Evolutionary conservation across 2,113 vertebrate species (phyloP), one percentile per base, ranked within the genome.

Genomic region (Ranitomeya variabilis): DNA sequence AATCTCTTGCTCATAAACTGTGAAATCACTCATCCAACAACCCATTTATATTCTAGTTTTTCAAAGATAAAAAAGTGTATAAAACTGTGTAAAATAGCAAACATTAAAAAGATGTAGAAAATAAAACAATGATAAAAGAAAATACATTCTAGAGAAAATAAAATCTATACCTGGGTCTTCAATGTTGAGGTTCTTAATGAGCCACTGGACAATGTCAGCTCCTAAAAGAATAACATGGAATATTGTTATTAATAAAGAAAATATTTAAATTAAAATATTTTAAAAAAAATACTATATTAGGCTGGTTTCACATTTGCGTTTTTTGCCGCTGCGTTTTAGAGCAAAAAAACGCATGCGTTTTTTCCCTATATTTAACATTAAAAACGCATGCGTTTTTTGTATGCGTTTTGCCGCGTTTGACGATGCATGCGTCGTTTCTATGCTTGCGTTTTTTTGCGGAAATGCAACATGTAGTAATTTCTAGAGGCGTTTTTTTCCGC

Each of bases 191-290:
- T 97, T 98, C 94, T 97, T 99, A 95, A 98, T 96, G 90, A 99
- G 94, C 98, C 98, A 99, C 93, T 99, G 97, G 37, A 98, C 96
- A 92, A 99, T 96, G 90, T 99, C 98, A 6, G 96, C 92, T 90
- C 98, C 98, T 99, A 91, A 37, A 92, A 89, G 16, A 87, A 92
- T 31, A 95, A 90, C 51, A 90, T 81, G 66, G 14, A 57, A 19
- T 18, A 31, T 23, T 7, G 13, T 80, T 80, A 45, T 59, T 1
- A 45, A 62, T 18, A 23, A 45, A n/a, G 55, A 80, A 62, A 3
- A 10, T 2, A 16, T 73, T 16, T 11, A 31, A 80, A 23, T 59
- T 31, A 31, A 31, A 31, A 31, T 31, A 31, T 31, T 31, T 1
- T 2, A 31, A 31, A 9, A 80, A 77, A 57, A 23, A 6, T 26